A percentile compares a stretch with the other conserved stretches of the same genome.
These are phyloP conservation scores for Umimayanthus kanabou DNA, from an alignment of 92 coral and sea anemone species.

Conservation along the genomic window DNA sequence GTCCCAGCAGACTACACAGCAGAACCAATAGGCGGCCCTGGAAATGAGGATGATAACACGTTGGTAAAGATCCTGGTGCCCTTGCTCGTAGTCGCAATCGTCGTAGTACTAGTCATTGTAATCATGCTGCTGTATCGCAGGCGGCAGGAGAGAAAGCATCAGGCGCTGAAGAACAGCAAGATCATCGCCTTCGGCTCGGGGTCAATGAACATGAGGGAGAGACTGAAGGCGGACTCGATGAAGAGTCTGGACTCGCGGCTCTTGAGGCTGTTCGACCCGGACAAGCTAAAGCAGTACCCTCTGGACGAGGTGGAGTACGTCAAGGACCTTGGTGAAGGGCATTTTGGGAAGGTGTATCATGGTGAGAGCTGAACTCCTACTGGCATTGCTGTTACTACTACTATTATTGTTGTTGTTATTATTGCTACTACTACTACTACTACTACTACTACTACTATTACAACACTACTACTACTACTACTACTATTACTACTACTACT, in stretches of 20 bases:
- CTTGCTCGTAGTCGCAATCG: conserved; percentile 42
- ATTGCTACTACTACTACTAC: too few relatives aligned
- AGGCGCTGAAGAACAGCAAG: conserved; percentile 39
- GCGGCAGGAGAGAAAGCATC: conserved; percentile 47
- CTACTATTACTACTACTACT: too few relatives aligned
- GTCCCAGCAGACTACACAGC: conserved; percentile 32
- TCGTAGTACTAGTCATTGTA: conserved; percentile 44
- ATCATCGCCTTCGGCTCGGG: conserved; percentile 53
- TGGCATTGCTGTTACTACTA: neutral
- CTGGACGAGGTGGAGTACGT: conserved; percentile 90
- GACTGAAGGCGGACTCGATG: conserved; percentile 85
- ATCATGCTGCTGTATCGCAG: conserved; percentile 41
- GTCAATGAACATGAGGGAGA: conserved; percentile 80
- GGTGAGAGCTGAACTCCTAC: conserved; percentile 52
- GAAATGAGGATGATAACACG: neutral
- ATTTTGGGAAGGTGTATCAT: conserved; percentile 98
- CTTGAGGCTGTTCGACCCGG: conserved; percentile 78
- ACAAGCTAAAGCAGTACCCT: conserved; percentile 73
- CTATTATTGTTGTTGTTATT: too few relatives aligned
- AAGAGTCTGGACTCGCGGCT: conserved; percentile 78
- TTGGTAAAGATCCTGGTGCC: conserved; percentile 53
- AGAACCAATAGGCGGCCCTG: neutral
- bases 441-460: too few relatives aligned
- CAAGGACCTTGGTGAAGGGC: conserved; percentile 96
- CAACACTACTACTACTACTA: too few relatives aligned